Evolutionary conservation across 2,113 vertebrate species (phyloP).

Genomic region (Echinops telfairi): DNA sequence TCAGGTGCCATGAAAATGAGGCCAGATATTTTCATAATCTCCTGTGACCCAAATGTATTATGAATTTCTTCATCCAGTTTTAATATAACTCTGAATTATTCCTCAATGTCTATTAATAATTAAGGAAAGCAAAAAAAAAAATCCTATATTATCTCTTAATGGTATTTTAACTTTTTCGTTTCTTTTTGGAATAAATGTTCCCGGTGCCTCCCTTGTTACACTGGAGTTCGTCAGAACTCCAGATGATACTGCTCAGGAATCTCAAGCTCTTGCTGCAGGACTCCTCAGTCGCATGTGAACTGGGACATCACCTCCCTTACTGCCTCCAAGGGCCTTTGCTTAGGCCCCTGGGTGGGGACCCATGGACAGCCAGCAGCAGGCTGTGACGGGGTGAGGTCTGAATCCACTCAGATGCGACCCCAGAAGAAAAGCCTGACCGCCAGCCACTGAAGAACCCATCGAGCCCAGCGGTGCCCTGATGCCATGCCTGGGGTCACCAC

Average conservation of each 20-base stretch:
- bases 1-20: slow-evolving; percentile 71
- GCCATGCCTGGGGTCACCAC: too few relatives aligned
- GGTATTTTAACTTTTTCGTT: slow-evolving; percentile 69
- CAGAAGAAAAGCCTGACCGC: too few relatives aligned
- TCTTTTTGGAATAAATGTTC: slow-evolving; percentile 45
- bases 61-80: slow-evolving; percentile 64
- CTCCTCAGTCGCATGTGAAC: fast-evolving
- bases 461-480: too few relatives aligned
- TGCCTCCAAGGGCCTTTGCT: neutral
- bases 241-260: fast-evolving
- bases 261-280: fast-evolving
- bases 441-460: too few relatives aligned
- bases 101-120: slow-evolving; percentile 78
- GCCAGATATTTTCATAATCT: slow-evolving; percentile 69
- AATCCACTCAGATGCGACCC: too few relatives aligned
- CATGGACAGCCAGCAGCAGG: too few relatives aligned
- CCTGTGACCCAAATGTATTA: slow-evolving; percentile 76
- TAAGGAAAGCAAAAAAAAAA: slow-evolving; percentile 74
- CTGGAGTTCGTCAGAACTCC: too few relatives aligned
- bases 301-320: fast-evolving
- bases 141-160: slow-evolving; percentile 68
- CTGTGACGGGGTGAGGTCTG: too few relatives aligned
- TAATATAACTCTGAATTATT: slow-evolving; percentile 76
- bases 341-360: too few relatives aligned
- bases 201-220: neutral